These are phyloP conservation scores for Dysmachus trigonus DNA, from an alignment of 2,888 invertebrate species.

Conservation along the genomic window DNA sequence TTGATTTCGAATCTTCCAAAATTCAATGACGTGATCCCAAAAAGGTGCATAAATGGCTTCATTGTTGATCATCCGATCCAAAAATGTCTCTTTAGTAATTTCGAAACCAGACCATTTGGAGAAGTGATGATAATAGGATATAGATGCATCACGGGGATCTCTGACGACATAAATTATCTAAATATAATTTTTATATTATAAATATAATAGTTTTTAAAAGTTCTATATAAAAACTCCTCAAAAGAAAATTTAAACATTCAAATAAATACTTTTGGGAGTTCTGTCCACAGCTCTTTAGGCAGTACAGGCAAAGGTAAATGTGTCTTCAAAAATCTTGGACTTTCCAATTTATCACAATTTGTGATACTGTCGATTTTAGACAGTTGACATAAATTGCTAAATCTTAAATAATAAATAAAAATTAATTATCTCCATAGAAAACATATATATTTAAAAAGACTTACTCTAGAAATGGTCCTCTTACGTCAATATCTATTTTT, in stretches of 20 bases:
- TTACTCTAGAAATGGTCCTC: constrained; percentile 62
- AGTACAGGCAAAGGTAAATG: constrained; percentile 60
- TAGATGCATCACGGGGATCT: constrained; percentile 86
- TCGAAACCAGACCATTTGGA: constrained; percentile 69
- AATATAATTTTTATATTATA: constrained; percentile 46
- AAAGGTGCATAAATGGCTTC: constrained; percentile 51
- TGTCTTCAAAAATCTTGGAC: constrained; percentile 60
- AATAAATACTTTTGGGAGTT: constrained; percentile 56
- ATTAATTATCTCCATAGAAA: no score
- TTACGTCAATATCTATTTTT: constrained; percentile 55
- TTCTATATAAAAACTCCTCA: no score
- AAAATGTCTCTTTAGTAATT: neutral
- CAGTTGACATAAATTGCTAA: neutral
- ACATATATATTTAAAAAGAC: constrained; percentile 21
- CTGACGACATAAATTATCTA: constrained; percentile 83
- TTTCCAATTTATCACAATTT: constrained; percentile 53
- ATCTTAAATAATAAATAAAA: neutral
- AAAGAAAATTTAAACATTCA: neutral
- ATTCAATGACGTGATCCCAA: constrained; percentile 55
- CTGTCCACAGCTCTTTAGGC: constrained; percentile 59
- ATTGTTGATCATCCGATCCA: constrained; percentile 74
- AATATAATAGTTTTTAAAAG: neutral
- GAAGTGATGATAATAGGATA: constrained; percentile 80
- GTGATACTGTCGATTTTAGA: neutral
- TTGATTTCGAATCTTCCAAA: constrained; percentile 55